phyloP scores from a whole-genome alignment of 2,888 invertebrate genomes.

The Phortica okadai region DNA sequence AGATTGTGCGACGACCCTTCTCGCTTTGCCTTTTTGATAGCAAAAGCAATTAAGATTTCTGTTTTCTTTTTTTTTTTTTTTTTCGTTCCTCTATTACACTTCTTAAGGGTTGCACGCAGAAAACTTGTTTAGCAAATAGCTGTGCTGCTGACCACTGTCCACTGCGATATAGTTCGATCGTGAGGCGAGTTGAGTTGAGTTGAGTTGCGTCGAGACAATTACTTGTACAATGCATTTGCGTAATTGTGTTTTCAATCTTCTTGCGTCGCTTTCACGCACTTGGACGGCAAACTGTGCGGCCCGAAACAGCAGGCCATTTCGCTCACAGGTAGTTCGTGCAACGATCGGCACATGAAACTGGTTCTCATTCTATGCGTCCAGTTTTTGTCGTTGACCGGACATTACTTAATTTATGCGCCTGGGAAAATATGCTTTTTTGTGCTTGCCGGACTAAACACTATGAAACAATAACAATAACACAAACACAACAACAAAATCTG shows the following conservation, averaged over 20 bases:
- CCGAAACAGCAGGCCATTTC: background rate
- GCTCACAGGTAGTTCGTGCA: slow-evolving; percentile 9
- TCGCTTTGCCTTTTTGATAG: background rate
- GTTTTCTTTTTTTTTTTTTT: background rate
- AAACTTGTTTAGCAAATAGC: slow-evolving; percentile 10
- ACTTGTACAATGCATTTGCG: slow-evolving; percentile 74
- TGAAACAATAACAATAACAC: slow-evolving; percentile 13
- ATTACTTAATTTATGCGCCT: slow-evolving; percentile 66
- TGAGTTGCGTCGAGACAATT: slow-evolving; percentile 54
- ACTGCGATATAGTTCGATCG: background rate
- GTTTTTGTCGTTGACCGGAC: slow-evolving; percentile 33
- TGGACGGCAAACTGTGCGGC: background rate
- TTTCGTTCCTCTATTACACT: background rate
- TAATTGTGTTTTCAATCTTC: slow-evolving; percentile 67
- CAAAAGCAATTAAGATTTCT: slow-evolving; percentile 30
- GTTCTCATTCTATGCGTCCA: slow-evolving; percentile 9
- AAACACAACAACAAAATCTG: background rate
- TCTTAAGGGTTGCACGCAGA: slow-evolving; percentile 21
- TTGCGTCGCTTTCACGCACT: slow-evolving; percentile 39
- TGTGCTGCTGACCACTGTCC: slow-evolving; percentile 27
- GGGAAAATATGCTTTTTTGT: slow-evolving; percentile 56
- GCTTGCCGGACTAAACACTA: background rate
- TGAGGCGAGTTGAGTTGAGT: too few relatives aligned
- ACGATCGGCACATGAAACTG: background rate
- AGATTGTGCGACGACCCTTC: background rate